These are phyloP conservation scores for Camelus dromedarius DNA, from an alignment of 2,113 vertebrate species.

Conservation along the genomic window DNA sequence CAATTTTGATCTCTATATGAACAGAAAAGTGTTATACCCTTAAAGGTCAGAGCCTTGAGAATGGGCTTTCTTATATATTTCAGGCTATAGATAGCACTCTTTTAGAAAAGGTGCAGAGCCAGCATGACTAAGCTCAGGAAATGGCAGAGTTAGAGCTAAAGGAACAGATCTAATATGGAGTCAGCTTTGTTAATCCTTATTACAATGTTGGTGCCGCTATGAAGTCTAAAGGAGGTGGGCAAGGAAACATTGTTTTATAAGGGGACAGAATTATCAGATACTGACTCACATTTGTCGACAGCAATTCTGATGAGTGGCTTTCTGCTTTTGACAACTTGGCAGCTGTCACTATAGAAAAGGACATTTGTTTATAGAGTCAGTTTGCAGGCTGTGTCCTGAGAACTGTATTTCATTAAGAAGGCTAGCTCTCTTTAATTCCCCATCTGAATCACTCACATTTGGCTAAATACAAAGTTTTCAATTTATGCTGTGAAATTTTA, in stretches of 20 bases:
- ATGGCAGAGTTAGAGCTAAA: no score
- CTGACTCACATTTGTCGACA: background rate
- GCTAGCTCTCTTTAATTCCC: background rate
- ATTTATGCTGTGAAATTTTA: background rate
- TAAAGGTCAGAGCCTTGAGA: no score
- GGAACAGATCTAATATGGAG: no score
- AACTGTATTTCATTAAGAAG: constrained; percentile 1
- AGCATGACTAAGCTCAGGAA: no score
- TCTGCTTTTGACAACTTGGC: constrained; percentile 11
- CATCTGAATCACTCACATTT: background rate
- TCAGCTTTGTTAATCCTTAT: no score
- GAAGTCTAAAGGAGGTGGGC: background rate
- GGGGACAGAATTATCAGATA: background rate
- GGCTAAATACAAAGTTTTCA: background rate
- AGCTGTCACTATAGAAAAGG: background rate
- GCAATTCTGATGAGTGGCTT: background rate
- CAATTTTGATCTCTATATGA: no score
- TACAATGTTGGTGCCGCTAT: background rate
- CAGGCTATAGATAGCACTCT: no score
- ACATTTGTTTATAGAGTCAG: background rate
- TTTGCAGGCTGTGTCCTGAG: background rate
- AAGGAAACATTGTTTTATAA: background rate
- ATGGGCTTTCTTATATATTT: no score
- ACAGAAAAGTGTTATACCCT: no score
- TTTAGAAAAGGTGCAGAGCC: no score